Conservation (phyloP, 2,888 invertebrate genomes). For the Nowickia ferox region DNA sequence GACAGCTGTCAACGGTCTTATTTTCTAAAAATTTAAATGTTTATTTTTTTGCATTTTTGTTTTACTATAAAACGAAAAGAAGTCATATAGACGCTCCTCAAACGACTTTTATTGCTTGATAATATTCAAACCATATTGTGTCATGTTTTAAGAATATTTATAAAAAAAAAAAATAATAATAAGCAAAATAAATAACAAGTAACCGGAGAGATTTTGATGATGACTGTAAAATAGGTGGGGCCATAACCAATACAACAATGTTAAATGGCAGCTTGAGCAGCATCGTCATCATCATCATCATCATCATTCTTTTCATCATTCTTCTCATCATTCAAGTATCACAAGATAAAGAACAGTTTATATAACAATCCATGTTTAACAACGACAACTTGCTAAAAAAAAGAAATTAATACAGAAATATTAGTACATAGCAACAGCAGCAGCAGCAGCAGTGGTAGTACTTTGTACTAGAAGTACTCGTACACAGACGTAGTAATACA, state of each 20-base stretch:
- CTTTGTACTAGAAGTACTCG: conserved; percentile 11
- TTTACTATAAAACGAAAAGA: conserved; percentile 14
- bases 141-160: conserved; percentile 57
- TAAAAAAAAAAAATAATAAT: conserved; percentile 17
- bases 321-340: conserved; percentile 31
- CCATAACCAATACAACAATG: conserved; percentile 16
- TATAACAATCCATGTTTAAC: conserved; percentile 35
- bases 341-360: conserved; percentile 48
- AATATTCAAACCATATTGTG: conserved; percentile 70
- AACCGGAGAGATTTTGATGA: conserved; percentile 51
- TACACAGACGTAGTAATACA: conserved; percentile 46
- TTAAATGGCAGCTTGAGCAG: conserved; percentile 45
- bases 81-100: conserved; percentile 43
- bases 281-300: conserved; percentile 24
- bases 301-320: neutral
- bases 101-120: conserved; percentile 69
- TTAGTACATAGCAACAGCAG: conserved; percentile 28
- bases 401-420: conserved; percentile 20
- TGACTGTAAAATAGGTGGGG: conserved; percentile 57
- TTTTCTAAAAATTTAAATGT: conserved; percentile 39
- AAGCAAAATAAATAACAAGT: conserved; percentile 29
- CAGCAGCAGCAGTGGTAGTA: conserved; percentile 2
- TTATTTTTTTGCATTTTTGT: neutral
- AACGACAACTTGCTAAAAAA: neutral
- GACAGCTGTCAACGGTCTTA: conserved; percentile 67